Percentiles rank a stretch among this genome's conserved stretches.
Evolutionary conservation across 2,797 vertebrate species (phyloP).

Genomic region (Halcyon chelicuti): DNA sequence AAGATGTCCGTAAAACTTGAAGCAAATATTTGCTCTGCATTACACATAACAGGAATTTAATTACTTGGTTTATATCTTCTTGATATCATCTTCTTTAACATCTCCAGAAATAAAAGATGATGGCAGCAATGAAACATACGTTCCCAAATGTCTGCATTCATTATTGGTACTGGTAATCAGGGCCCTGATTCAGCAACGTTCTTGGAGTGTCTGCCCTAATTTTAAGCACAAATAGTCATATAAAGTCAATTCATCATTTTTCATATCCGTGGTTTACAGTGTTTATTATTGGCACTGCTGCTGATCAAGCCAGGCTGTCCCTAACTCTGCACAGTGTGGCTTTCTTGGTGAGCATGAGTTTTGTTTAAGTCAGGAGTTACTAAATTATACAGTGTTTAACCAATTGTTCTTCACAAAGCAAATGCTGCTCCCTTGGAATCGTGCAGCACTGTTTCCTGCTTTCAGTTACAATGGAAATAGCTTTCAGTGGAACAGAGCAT

Average conservation of each 20-base stretch:
- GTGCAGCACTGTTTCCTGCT: not conserved
- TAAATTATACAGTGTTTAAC: constrained; percentile 19
- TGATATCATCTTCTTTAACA: constrained; percentile 16
- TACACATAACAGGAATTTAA: constrained; percentile 48
- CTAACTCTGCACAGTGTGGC: not conserved
- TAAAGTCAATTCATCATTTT: constrained; percentile 30
- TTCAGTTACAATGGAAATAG: not conserved
- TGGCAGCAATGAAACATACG: constrained; percentile 29
- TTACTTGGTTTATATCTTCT: constrained; percentile 34
- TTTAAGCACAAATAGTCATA: constrained; percentile 35
- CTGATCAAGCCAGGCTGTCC: constrained; percentile 8
- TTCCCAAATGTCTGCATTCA: constrained; percentile 35
- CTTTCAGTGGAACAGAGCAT: constrained; percentile 7
- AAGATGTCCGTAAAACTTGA: constrained; percentile 22
- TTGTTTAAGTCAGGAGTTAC: constrained; percentile 13
- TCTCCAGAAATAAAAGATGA: constrained; percentile 41
- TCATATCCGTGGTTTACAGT: not conserved
- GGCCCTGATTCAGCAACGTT: constrained; percentile 46
- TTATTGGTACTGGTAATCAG: constrained; percentile 8
- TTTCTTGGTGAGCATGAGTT: not conserved
- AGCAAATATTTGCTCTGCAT: constrained; percentile 56
- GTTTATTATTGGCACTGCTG: not conserved
- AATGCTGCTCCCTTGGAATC: not conserved
- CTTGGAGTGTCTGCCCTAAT: constrained; percentile 14
- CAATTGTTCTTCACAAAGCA: not conserved